A percentile compares a stretch with the other conserved stretches of the same genome.
Conservation (phyloP, 2,888 invertebrate genomes). For the Seira musarum region DNA sequence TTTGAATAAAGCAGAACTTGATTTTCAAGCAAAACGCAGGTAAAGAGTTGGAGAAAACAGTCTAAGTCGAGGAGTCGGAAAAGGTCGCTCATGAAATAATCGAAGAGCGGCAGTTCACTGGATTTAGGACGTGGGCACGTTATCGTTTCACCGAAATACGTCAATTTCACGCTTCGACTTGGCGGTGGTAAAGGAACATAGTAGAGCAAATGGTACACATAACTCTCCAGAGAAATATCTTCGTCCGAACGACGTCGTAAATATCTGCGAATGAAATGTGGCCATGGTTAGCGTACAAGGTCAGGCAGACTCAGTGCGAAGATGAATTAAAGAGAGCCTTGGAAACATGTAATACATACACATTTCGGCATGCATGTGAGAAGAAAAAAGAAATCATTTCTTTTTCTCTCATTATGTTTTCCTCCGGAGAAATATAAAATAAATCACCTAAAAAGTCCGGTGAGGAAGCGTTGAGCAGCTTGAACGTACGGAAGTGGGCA, state of each 20-base stretch:
- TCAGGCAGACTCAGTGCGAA: no score
- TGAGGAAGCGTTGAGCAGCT: conserved; percentile 88
- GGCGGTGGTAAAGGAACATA: conserved; percentile 93
- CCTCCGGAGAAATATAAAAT: no score
- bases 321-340: no score
- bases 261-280: conserved; percentile 70
- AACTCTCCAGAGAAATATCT: conserved; percentile 81
- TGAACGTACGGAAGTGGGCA: conserved; percentile 93
- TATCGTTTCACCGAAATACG: conserved; percentile 73
- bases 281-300: no score
- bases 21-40: conserved; percentile 95
- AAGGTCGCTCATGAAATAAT: conserved; percentile 91
- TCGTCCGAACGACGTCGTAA: conserved; percentile 42
- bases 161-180: conserved; percentile 86
- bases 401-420: no score
- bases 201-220: conserved; percentile 95
- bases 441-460: conserved; percentile 87
- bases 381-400: no score
- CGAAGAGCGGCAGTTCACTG: conserved; percentile 93
- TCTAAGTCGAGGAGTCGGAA: conserved; percentile 93
- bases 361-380: no score
- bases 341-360: no score
- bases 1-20: conserved; percentile 95
- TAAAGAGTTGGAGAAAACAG: conserved; percentile 92
- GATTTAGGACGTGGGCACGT: conserved; percentile 76